Conservation (phyloP, 2,113 vertebrate species). For the Copsychus sechellarum region DNA sequence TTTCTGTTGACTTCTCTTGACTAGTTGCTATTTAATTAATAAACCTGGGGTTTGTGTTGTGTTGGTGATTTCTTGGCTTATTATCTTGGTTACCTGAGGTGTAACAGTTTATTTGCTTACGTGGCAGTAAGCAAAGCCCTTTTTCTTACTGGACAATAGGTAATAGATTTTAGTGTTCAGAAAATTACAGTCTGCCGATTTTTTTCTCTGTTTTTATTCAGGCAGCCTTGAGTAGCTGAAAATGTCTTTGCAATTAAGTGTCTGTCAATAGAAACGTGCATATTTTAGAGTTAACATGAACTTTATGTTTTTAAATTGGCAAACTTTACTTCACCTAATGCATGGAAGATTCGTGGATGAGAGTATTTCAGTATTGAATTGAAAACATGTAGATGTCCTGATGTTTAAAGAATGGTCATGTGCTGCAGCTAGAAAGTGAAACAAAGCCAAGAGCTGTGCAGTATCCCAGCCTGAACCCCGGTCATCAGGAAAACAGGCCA, state of each 20-base stretch:
- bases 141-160: not conserved
- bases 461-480: not conserved
- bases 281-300: not conserved
- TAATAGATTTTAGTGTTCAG: not conserved
- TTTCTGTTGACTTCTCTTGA: not conserved
- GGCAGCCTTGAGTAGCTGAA: not conserved
- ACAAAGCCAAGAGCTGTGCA: not conserved
- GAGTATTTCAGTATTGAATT: not conserved
- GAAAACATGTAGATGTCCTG: not conserved
- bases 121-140: not conserved
- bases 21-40: not conserved
- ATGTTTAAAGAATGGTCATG: not conserved
- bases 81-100: not conserved
- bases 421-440: not conserved
- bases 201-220: not conserved
- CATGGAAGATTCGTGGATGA: not conserved
- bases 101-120: not conserved
- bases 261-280: rapidly evolving
- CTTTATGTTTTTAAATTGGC: not conserved
- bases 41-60: not conserved
- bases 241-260: not conserved
- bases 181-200: not conserved
- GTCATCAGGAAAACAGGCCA: not conserved
- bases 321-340: not conserved
- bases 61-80: not conserved